Evolutionary conservation across 2,113 vertebrate species (phyloP).

Genomic region (Nyctereutes procyonoides): DNA sequence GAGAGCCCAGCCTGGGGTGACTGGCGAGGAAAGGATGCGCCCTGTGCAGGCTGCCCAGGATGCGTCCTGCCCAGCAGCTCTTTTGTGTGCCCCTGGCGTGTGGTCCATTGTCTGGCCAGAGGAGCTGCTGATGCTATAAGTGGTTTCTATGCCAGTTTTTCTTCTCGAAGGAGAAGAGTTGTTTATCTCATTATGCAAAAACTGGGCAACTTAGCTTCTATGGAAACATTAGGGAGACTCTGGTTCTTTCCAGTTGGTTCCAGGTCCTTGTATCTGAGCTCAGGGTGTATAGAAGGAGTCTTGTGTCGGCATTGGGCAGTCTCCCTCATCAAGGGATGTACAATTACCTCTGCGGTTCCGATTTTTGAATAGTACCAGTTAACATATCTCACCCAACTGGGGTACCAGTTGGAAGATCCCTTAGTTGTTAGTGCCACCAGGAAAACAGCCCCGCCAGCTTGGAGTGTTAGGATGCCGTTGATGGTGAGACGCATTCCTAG

Average conservation of each 20-base stretch:
- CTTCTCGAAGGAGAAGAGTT: background rate
- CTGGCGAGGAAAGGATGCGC: fast-evolving
- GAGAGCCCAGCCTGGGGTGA: too few relatives aligned
- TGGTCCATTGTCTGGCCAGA: background rate
- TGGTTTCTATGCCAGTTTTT: background rate
- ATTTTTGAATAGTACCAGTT: background rate
- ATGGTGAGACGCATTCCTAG: background rate
- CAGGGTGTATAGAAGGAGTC: background rate
- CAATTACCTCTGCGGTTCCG: fast-evolving
- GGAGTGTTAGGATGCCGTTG: fast-evolving
- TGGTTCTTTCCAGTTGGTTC: background rate
- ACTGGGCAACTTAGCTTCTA: background rate
- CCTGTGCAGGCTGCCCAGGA: background rate
- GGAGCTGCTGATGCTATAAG: background rate
- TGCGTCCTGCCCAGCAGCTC: fast-evolving
- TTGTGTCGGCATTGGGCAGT: background rate
- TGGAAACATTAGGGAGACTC: background rate
- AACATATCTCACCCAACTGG: background rate
- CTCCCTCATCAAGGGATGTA: background rate
- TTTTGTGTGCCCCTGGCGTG: background rate
- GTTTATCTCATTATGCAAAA: background rate
- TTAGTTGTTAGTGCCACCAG: background rate
- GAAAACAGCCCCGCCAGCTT: background rate
- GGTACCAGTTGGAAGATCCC: background rate
- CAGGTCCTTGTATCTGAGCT: background rate